Percentiles rank a stretch among this genome's conserved stretches.
Evolutionary conservation across 1,140 invertebrate genomes (phyloP).

Genomic region (Leptinotarsa texana): DNA sequence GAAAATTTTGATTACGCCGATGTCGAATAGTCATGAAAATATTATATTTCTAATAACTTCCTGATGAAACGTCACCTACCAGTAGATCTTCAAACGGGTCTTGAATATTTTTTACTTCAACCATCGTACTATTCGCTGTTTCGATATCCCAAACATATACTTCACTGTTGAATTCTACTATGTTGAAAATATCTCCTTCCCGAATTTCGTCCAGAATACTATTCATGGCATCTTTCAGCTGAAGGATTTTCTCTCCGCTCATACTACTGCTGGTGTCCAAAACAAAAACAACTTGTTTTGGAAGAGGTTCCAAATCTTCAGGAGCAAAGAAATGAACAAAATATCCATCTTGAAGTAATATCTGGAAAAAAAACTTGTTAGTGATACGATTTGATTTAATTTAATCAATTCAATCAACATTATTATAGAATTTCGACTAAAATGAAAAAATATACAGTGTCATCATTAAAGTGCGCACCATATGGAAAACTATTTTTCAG

Average conservation of each 20-base stretch:
- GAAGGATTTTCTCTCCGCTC: conserved; percentile 62
- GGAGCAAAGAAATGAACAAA: conserved; percentile 79
- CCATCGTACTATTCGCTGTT: conserved; percentile 15
- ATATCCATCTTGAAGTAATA: conserved; percentile 71
- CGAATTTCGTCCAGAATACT: conserved; percentile 66
- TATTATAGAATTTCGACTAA: too few species aligned
- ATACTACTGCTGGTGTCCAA: conserved; percentile 74
- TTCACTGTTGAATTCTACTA: conserved; percentile 64
- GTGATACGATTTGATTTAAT: too few species aligned
- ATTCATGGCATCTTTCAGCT: conserved; percentile 69
- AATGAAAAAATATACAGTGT: too few species aligned
- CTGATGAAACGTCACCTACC: background rate
- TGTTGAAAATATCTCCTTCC: conserved; percentile 69
- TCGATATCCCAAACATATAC: conserved; percentile 57
- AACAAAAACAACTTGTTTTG: conserved; percentile 73
- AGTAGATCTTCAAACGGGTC: conserved; percentile 7
- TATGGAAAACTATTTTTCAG: too few species aligned
- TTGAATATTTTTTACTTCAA: background rate
- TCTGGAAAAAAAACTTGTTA: background rate
- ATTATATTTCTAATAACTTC: too few species aligned
- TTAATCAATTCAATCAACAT: too few species aligned
- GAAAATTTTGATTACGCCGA: too few species aligned
- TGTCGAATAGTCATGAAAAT: too few species aligned
- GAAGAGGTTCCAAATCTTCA: conserved; percentile 60
- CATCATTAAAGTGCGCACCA: too few species aligned